phyloP scores from a whole-genome alignment of 64 coral and sea anemone species.

The Actinia equina region DNA sequence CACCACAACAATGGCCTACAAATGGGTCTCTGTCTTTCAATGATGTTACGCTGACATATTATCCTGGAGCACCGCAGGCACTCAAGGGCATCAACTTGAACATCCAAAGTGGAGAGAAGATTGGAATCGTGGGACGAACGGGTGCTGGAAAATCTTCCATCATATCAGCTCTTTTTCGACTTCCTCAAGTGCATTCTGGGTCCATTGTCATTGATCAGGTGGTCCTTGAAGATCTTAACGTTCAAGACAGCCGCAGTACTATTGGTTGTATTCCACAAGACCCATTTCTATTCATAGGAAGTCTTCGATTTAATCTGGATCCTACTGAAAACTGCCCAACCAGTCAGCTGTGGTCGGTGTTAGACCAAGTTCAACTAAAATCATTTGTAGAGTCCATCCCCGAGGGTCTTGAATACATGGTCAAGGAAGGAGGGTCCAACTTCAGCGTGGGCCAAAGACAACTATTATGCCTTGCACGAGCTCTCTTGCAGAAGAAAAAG shows the following conservation, averaged over 20 bases:
- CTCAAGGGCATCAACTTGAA: background rate
- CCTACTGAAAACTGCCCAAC: background rate
- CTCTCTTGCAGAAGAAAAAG: constrained; percentile 3
- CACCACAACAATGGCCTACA: background rate
- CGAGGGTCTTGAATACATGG: background rate
- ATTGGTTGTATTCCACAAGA: constrained; percentile 11
- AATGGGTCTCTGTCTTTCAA: background rate
- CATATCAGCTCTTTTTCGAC: background rate
- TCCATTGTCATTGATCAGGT: background rate
- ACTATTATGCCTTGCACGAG: constrained; percentile 11
- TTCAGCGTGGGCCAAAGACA: constrained; percentile 29
- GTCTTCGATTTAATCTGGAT: constrained; percentile 6
- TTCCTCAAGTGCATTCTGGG: constrained; percentile 8
- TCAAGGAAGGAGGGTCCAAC: constrained; percentile 7
- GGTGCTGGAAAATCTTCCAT: constrained; percentile 24
- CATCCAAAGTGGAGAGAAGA: background rate
- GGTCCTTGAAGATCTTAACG: background rate
- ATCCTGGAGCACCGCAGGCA: background rate
- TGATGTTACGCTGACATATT: background rate
- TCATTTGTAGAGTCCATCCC: background rate
- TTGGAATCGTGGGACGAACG: constrained; percentile 19
- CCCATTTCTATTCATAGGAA: constrained; percentile 9
- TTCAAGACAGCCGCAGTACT: background rate
- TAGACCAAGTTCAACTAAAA: constrained; percentile 13
- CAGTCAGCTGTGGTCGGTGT: background rate